Conservation (phyloP, 2,888 invertebrate species). For the Erebia aethiops region DNA sequence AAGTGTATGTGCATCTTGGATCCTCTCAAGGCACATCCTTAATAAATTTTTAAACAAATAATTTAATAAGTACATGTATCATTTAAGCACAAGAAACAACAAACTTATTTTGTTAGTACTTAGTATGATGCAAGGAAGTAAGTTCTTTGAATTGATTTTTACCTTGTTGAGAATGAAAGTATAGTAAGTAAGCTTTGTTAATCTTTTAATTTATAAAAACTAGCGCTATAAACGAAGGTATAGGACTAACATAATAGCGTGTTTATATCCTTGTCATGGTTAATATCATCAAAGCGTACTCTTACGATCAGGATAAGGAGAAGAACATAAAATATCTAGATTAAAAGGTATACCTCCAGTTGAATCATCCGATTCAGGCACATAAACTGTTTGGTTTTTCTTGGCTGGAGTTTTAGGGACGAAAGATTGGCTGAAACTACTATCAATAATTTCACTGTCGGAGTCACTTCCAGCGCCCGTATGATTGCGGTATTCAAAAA, state of each 20-base stretch:
- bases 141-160: neutral
- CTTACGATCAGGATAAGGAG: neutral
- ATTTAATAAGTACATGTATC: neutral
- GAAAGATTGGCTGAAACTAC: constrained; percentile 59
- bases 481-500: constrained; percentile 69
- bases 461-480: constrained; percentile 58
- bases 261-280: no score
- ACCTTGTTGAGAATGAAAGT: neutral
- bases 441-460: constrained; percentile 67
- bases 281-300: neutral
- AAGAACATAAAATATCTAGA: neutral
- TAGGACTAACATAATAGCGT: no score
- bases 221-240: neutral
- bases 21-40: no score
- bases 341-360: constrained; percentile 54
- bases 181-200: neutral
- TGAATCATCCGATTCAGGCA: constrained; percentile 74
- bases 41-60: no score
- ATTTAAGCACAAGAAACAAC: no score
- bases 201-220: neutral
- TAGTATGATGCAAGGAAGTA: neutral
- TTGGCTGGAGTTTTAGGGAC: constrained; percentile 48
- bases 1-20: no score
- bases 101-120: neutral
- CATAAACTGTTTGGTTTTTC: constrained; percentile 64